Percentiles rank a stretch among this genome's conserved stretches.
These are phyloP conservation scores for Grus americana DNA, from an alignment of 2,113 vertebrate species.

Conservation along the genomic window DNA sequence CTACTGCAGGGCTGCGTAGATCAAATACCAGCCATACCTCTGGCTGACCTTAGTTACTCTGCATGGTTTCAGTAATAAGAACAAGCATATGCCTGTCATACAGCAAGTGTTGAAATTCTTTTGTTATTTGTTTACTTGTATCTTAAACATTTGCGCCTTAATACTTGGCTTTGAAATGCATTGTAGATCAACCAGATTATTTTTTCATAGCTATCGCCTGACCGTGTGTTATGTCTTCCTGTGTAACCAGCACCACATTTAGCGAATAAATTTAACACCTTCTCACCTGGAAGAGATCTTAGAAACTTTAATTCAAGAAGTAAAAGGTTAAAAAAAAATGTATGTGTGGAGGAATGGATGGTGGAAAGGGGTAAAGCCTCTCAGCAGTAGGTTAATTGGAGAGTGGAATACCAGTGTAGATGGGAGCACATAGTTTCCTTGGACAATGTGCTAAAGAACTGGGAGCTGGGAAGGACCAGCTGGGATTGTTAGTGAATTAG, in stretches of 20 bases:
- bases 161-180: not conserved
- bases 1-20: not conserved
- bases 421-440: constrained; percentile 56
- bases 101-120: not conserved
- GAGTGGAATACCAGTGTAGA: constrained; percentile 64
- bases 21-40: not conserved
- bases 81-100: not conserved
- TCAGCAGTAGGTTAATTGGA: constrained; percentile 85
- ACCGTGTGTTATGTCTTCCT: not conserved
- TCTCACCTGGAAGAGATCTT: constrained; percentile 34
- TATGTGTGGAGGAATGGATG: constrained; percentile 74
- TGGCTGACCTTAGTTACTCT: not conserved
- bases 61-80: not conserved
- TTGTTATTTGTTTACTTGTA: constrained; percentile 37
- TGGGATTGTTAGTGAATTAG: constrained; percentile 89
- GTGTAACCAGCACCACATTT: not conserved
- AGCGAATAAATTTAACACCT: constrained; percentile 1
- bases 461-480: constrained; percentile 77
- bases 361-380: constrained; percentile 64
- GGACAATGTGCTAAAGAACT: constrained; percentile 81
- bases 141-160: not conserved
- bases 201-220: not conserved
- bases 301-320: constrained; percentile 49
- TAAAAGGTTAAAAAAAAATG: constrained; percentile 58
- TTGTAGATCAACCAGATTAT: not conserved